These are phyloP conservation scores for Eupithecia inturbata DNA, from an alignment of 2,888 invertebrate species.

Conservation along the genomic window DNA sequence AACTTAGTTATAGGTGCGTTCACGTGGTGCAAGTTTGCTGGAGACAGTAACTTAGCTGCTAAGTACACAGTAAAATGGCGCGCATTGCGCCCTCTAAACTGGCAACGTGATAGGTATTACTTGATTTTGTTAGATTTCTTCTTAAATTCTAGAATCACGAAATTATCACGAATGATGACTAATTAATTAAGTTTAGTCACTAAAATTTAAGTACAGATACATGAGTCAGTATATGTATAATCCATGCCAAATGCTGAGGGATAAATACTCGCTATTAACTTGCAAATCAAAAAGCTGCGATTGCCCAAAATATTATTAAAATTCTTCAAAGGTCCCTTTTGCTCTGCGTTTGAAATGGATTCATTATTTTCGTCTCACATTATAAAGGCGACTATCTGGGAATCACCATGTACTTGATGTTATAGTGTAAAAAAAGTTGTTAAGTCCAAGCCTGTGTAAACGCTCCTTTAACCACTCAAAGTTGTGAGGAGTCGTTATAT, in stretches of 20 bases:
- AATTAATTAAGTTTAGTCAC: no score
- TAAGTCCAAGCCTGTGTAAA: not conserved
- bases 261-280: not conserved
- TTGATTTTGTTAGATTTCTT: no score
- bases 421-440: not conserved
- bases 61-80: not conserved
- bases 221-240: no score
- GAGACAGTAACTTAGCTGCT: not conserved
- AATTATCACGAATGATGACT: no score
- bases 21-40: conserved; percentile 1
- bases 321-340: no score
- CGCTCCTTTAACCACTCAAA: conserved; percentile 35
- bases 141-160: no score
- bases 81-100: no score
- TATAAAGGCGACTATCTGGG: not conserved
- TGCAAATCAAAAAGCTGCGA: not conserved
- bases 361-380: not conserved
- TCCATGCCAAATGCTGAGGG: not conserved
- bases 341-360: no score
- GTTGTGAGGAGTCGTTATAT: conserved; percentile 48
- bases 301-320: no score
- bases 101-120: no score
- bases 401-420: not conserved
- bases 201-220: no score
- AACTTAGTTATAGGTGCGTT: conserved; percentile 41